Base-by-base conservation (phyloP, 2,113 vertebrate genomes). In the Lophotis ruficrista region DNA sequence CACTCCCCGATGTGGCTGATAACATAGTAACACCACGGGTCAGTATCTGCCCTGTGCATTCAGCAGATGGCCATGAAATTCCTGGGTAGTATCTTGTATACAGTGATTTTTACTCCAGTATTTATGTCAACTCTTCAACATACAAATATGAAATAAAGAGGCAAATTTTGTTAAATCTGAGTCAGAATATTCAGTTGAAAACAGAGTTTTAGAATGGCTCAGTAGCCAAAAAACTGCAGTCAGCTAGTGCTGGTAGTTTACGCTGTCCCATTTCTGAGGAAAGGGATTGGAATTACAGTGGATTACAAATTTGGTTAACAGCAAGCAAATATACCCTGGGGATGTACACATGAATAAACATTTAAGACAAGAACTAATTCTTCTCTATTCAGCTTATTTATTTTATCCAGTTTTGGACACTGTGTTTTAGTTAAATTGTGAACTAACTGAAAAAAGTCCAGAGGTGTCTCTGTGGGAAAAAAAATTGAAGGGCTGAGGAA, bases 11-110 rank as follows among this genome's bases (percentile, higher is more conserved):
- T 0, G 2, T 2, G 2, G 31, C 41, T 43, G 41, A 16, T 43
- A 43, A 41, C 41, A 41, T 13, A 64, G 12, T 31, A 60, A 21
- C 0, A 1, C 9, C 3, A 2, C 0, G 0, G 71, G 30, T 28
- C 87, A 25, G 16, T 12, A 47, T 7, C 45, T 72, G 71, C 43
- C 76, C 28, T 19, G 48, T 1, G 10, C 35, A 21, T 10, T 68
- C 57, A 83, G 37, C 2, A 66, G 13, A 7, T 25, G 20, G 22
- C 54, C 45, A 28, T 30, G 58, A 48, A 24, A 50, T 33, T 61
- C 35, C 30, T 72, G 53, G 5, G 47, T 2, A 21, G 31, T 10
- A 30, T 14, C 64, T 45, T 73, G 7, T 5, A 78, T 31, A 43
- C 37, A 78, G 6, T 7, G 58, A 60, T 43, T 28, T 83, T 85